Evolutionary conservation across 2,797 vertebrate species (phyloP).

Genomic region (Neosilurus hyrtlii): DNA sequence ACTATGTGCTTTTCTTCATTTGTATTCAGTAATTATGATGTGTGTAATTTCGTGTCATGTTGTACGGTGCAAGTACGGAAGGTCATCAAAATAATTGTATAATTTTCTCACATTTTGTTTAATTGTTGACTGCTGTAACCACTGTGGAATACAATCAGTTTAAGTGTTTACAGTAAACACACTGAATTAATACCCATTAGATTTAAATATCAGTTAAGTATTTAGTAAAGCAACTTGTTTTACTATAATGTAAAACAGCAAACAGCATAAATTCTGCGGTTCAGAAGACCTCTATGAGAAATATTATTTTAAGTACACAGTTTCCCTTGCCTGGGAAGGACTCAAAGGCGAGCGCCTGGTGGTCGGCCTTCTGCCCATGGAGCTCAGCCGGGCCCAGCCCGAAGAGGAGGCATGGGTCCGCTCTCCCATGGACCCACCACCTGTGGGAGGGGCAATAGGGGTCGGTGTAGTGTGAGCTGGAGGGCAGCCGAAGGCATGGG

Average conservation of each 20-base stretch:
- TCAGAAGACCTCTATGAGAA: too few relatives aligned
- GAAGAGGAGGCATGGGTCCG: too few relatives aligned
- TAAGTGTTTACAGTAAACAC: not conserved
- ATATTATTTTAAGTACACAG: too few relatives aligned
- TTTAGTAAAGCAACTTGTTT: not conserved
- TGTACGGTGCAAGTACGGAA: not conserved
- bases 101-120: not conserved
- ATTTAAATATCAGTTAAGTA: not conserved
- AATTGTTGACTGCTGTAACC: not conserved
- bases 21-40: not conserved
- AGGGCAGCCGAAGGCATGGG: too few relatives aligned
- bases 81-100: not conserved
- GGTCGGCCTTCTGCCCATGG: too few relatives aligned
- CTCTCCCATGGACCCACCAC: too few relatives aligned
- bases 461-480: too few relatives aligned
- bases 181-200: not conserved
- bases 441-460: too few relatives aligned
- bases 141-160: not conserved
- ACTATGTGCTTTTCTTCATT: not conserved
- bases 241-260: not conserved
- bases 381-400: too few relatives aligned
- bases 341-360: too few relatives aligned
- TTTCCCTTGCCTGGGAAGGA: too few relatives aligned
- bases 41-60: not conserved
- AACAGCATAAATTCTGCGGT: not conserved